phyloP scores from a whole-genome alignment of 2,797 vertebrate genomes.

The Clarias laeviceps region DNA sequence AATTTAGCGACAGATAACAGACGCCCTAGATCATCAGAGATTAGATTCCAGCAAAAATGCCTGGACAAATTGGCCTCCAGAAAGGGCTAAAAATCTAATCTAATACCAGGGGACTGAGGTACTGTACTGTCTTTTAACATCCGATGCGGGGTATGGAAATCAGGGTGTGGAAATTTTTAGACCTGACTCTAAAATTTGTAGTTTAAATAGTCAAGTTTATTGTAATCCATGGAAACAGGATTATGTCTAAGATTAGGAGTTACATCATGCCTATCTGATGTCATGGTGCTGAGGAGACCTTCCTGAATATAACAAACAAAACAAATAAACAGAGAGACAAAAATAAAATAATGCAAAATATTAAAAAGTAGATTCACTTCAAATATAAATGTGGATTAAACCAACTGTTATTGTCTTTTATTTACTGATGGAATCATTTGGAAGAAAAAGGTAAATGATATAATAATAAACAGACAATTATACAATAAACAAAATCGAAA shows the following conservation, averaged over 20 bases:
- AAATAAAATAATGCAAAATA: neutral
- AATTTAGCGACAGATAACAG: conserved; percentile 42
- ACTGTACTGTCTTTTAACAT: neutral
- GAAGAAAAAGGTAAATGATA: neutral
- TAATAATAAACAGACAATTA: neutral
- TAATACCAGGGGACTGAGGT: neutral
- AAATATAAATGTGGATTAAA: neutral
- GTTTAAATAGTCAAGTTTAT: neutral
- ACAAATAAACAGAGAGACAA: neutral
- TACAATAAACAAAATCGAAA: neutral
- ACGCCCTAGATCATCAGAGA: conserved; percentile 33
- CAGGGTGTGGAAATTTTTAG: neutral
- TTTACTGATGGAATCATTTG: neutral
- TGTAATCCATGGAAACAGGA: neutral
- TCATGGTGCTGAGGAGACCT: neutral
- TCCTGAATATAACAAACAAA: neutral
- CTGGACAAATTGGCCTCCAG: neutral
- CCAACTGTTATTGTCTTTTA: neutral
- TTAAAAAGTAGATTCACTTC: neutral
- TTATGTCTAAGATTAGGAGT: neutral
- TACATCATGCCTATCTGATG: neutral
- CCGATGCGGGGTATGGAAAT: neutral
- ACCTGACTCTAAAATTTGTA: neutral
- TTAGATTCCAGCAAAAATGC: conserved; percentile 30
- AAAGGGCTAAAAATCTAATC: neutral